Evolutionary conservation across 2,113 vertebrate genomes (phyloP).

Genomic region (Seriola dumerili): DNA sequence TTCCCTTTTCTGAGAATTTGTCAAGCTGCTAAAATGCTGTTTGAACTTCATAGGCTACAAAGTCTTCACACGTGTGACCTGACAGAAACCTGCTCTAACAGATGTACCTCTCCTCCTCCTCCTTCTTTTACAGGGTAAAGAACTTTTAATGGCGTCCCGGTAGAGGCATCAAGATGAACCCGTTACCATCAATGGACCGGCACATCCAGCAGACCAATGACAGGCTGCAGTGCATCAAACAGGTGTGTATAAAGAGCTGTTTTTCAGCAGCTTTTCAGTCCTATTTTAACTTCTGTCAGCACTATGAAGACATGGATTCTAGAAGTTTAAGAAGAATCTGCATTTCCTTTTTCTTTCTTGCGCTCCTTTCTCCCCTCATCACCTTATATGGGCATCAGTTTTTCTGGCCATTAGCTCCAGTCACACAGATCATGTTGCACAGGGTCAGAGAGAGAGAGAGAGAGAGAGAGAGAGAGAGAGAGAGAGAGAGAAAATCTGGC

Average conservation of each 20-base stretch:
- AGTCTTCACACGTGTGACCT: constrained; percentile 33
- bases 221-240: constrained; percentile 99
- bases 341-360: constrained; percentile 37
- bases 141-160: constrained; percentile 98
- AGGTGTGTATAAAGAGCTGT: constrained; percentile 85
- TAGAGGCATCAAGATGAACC: constrained; percentile 99
- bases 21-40: constrained; percentile 59
- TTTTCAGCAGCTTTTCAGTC: background rate
- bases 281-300: background rate
- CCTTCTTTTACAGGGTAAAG: constrained; percentile 85
- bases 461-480: constrained; percentile 40
- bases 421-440: constrained; percentile 79
- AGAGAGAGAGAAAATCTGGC: constrained; percentile 64
- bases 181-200: constrained; percentile 96
- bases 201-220: constrained; percentile 99
- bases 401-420: constrained; percentile 80
- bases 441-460: constrained; percentile 56
- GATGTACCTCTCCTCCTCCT: constrained; percentile 33
- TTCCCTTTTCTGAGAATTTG: constrained; percentile 43
- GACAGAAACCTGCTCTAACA: constrained; percentile 54
- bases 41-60: constrained; percentile 62
- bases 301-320: background rate
- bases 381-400: constrained; percentile 81
- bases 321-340: constrained; percentile 32
- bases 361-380: constrained; percentile 48